These are phyloP conservation scores for Pandion haliaetus DNA, from an alignment of 2,113 vertebrate species.

Conservation along the genomic window DNA sequence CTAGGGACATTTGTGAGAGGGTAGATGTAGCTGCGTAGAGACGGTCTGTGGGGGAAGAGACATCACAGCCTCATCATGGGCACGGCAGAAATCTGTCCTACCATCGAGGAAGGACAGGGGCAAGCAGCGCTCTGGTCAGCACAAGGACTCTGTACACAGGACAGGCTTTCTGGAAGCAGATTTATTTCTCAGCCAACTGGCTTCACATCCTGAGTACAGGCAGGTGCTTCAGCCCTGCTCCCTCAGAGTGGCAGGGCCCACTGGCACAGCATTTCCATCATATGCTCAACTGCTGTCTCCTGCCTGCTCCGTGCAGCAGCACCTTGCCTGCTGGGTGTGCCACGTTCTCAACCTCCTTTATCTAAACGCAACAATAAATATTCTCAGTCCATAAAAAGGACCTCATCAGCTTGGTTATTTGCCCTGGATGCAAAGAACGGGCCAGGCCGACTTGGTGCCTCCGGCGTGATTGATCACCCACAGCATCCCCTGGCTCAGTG, in stretches of 20 bases:
- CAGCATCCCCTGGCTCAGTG: not conserved
- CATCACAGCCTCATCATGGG: not conserved
- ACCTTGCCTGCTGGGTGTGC: not conserved
- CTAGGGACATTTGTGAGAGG: rapidly evolving
- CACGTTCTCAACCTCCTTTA: not conserved
- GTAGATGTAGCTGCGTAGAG: rapidly evolving
- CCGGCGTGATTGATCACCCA: not conserved
- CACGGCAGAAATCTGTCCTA: not conserved
- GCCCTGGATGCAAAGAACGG: not conserved
- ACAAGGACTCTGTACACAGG: not conserved
- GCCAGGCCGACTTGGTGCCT: not conserved
- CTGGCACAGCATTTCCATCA: not conserved
- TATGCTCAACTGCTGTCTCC: not conserved
- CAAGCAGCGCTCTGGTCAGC: not conserved
- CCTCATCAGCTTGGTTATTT: not conserved
- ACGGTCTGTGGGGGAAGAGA: not conserved
- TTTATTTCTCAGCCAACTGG: not conserved
- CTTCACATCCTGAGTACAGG: rapidly evolving
- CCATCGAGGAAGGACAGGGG: not conserved
- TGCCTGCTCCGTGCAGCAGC: not conserved
- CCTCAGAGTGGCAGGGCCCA: not conserved
- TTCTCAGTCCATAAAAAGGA: not conserved
- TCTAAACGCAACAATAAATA: not conserved
- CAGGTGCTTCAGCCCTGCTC: too few species aligned
- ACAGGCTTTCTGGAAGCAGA: too few species aligned